These are phyloP conservation scores for Lepisosteus osseus DNA, from an alignment of 2,113 vertebrate species.

Conservation along the genomic window DNA sequence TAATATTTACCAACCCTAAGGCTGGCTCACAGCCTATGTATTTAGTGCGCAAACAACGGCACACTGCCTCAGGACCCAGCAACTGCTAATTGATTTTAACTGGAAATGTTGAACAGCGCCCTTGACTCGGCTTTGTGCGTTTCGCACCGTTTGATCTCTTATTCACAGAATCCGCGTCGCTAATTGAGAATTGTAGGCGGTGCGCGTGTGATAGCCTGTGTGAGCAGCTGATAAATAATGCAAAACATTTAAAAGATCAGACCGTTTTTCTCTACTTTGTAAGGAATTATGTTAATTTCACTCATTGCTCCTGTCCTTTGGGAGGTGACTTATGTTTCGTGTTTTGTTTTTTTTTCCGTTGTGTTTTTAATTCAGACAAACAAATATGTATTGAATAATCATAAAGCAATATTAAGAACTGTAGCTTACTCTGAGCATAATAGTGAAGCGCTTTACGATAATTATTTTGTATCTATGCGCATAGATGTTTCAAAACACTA, in stretches of 20 bases:
- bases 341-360: too few species aligned
- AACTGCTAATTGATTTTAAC: not conserved
- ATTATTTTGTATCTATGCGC: too few species aligned
- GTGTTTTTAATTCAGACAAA: too few species aligned
- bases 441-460: too few species aligned
- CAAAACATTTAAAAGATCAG: conserved; percentile 52
- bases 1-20: too few species aligned
- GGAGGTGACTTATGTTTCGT: not conserved
- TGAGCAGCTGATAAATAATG: conserved; percentile 54
- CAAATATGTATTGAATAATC: too few species aligned
- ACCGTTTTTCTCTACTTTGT: conserved; percentile 50
- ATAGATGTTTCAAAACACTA: too few species aligned
- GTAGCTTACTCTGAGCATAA: too few species aligned
- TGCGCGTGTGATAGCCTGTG: conserved; percentile 40
- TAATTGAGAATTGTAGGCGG: conserved; percentile 43
- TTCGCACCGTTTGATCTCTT: conserved; percentile 33
- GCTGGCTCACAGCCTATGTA: not conserved
- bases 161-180: conserved; percentile 30
- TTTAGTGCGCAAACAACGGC: not conserved
- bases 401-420: too few species aligned
- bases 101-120: not conserved
- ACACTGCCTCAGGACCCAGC: not conserved
- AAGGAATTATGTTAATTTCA: conserved; percentile 51
- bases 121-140: not conserved
- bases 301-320: not conserved